These are phyloP conservation scores for Ptilonorhynchus violaceus DNA, from an alignment of 2,113 vertebrate species.

Conservation along the genomic window DNA sequence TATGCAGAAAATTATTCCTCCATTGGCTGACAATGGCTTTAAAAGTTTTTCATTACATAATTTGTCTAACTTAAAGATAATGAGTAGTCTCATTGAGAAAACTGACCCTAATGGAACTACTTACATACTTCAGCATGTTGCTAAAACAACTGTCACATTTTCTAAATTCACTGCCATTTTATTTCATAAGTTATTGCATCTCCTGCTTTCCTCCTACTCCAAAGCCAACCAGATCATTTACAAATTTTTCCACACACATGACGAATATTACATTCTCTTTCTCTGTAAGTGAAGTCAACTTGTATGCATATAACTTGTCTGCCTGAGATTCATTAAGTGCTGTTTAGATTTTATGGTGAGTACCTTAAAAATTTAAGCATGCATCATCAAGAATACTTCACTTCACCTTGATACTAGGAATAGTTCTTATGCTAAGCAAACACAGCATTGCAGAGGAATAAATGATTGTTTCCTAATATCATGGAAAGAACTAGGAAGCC, in stretches of 20 bases:
- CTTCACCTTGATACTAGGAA: neutral
- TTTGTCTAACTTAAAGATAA: neutral
- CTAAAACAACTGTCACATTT: neutral
- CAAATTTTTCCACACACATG: neutral
- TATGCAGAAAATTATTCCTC: neutral
- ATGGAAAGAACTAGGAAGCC: neutral
- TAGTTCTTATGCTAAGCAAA: neutral
- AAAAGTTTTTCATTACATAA: neutral
- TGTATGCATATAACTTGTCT: neutral
- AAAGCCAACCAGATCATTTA: neutral
- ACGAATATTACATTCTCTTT: neutral
- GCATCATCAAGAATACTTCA: neutral
- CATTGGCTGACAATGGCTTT: neutral
- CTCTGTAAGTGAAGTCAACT: neutral
- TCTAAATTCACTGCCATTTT: neutral
- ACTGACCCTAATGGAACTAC: neutral
- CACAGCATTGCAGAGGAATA: neutral
- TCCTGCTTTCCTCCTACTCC: neutral
- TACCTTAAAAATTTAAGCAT: neutral
- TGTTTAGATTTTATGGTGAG: neutral
- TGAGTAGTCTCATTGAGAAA: neutral
- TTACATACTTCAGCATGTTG: neutral
- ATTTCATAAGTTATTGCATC: neutral
- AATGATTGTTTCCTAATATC: neutral
- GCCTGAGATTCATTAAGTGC: neutral